These are phyloP conservation scores for Urocynchramus pylzowi DNA, from an alignment of 2,113 vertebrate genomes.

Conservation along the genomic window DNA sequence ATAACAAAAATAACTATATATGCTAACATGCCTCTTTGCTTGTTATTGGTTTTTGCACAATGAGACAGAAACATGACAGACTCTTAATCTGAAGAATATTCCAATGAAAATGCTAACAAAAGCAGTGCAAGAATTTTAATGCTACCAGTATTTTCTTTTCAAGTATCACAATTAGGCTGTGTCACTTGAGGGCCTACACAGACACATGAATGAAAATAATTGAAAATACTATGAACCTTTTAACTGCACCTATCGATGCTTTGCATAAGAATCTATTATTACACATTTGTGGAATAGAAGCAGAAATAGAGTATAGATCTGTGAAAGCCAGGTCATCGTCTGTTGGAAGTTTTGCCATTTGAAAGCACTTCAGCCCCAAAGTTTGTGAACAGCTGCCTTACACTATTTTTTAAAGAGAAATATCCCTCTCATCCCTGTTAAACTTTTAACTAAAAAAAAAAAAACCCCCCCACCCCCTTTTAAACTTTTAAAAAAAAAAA, in stretches of 20 bases:
- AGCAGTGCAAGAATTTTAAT: background rate
- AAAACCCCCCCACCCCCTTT: too few relatives aligned
- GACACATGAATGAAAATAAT: background rate
- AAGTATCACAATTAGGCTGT: background rate
- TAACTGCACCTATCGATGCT: background rate
- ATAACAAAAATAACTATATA: background rate
- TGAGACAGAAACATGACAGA: background rate
- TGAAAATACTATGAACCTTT: background rate
- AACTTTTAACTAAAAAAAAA: background rate
- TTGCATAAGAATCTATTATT: background rate
- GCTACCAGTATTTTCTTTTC: background rate
- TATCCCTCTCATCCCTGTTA: background rate
- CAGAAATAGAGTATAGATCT: background rate
- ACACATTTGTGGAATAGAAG: background rate
- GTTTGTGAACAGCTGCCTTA: background rate
- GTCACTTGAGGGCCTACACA: background rate
- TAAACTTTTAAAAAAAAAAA: background rate
- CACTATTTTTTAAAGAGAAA: background rate
- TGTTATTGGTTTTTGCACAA: background rate
- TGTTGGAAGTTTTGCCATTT: background rate
- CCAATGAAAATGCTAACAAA: background rate
- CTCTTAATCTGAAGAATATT: background rate
- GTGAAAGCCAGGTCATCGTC: background rate
- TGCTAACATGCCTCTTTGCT: background rate
- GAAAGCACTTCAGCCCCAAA: background rate